phyloP scores from a whole-genome alignment of 2,888 invertebrate species.

The Pycnomerus fuliginosus region DNA sequence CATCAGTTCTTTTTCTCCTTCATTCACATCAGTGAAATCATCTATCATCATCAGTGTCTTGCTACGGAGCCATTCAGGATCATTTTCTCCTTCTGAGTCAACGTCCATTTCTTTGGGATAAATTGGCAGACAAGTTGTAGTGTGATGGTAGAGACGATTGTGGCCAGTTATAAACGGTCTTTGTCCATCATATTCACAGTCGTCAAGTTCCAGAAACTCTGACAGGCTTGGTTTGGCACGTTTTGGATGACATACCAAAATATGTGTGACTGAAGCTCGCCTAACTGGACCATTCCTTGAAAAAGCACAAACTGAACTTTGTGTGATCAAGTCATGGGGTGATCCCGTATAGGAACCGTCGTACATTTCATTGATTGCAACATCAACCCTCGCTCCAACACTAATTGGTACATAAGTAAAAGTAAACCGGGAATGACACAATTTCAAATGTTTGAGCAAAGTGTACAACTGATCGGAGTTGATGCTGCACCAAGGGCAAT shows the following conservation, averaged over 20 bases:
- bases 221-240: constrained; percentile 68
- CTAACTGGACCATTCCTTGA: constrained; percentile 69
- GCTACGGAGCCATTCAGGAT: constrained; percentile 90
- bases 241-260: constrained; percentile 75
- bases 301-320: constrained; percentile 69
- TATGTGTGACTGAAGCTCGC: constrained; percentile 74
- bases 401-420: constrained; percentile 84
- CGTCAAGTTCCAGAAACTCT: constrained; percentile 87
- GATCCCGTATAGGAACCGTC: constrained; percentile 95
- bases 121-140: constrained; percentile 89
- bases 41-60: constrained; percentile 98
- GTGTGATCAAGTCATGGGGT: constrained; percentile 82
- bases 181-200: constrained; percentile 81
- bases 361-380: constrained; percentile 91
- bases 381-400: constrained; percentile 84
- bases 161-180: constrained; percentile 77
- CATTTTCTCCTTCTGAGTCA: constrained; percentile 92
- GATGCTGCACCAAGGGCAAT: constrained; percentile 95
- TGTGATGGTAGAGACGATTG: constrained; percentile 84
- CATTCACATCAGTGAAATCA: constrained; percentile 99
- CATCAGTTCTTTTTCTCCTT: constrained; percentile 97
- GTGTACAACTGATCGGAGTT: constrained; percentile 87
- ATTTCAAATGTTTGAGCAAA: constrained; percentile 87
- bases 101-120: constrained; percentile 92
- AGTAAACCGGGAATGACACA: constrained; percentile 90